These are phyloP conservation scores for Chironex yamaguchii DNA, from an alignment of 30 jellyfish, hydroid and myxozoan species.

Conservation along the genomic window DNA sequence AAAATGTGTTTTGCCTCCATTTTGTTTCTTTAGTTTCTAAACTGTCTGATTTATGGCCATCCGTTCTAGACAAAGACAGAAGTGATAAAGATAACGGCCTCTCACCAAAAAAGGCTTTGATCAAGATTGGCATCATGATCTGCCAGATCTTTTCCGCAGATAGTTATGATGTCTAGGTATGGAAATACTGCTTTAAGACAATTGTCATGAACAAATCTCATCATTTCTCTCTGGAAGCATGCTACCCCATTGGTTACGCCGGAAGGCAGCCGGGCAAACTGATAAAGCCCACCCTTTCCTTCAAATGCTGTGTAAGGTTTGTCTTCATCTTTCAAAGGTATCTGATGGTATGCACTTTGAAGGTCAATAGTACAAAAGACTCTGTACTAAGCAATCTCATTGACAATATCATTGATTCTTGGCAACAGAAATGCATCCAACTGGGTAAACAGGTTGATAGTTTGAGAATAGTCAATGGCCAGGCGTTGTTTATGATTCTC, in stretches of 20 bases:
- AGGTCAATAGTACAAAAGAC: constrained; percentile 66
- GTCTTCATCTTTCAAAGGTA: constrained; percentile 50
- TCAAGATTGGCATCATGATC: constrained; percentile 43
- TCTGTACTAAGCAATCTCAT: constrained; percentile 49
- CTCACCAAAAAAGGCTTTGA: no score
- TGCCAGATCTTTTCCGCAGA: constrained; percentile 23
- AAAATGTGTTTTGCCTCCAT: no score
- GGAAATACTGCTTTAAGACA: constrained; percentile 44
- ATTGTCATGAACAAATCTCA: constrained; percentile 9
- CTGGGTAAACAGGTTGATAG: constrained; percentile 13
- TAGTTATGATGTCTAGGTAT: constrained; percentile 58
- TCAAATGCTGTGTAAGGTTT: constrained; percentile 78
- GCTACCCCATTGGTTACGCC: constrained; percentile 81
- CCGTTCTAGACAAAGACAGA: no score
- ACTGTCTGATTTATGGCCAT: no score
- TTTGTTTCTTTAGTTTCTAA: no score
- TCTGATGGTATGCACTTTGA: constrained; percentile 71
- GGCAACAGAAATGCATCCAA: constrained; percentile 64
- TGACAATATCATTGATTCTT: constrained; percentile 47
- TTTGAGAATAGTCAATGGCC: constrained; percentile 54
- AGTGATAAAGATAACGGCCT: no score
- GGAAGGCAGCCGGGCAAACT: constrained; percentile 60
- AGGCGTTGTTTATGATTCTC: constrained; percentile 22
- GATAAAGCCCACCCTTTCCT: constrained; percentile 37
- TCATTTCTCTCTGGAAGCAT: constrained; percentile 61